Evolutionary conservation across 1,140 invertebrate species (phyloP), one percentile per base, ranked within the genome.

Genomic region (Drosophila repletoides): DNA sequence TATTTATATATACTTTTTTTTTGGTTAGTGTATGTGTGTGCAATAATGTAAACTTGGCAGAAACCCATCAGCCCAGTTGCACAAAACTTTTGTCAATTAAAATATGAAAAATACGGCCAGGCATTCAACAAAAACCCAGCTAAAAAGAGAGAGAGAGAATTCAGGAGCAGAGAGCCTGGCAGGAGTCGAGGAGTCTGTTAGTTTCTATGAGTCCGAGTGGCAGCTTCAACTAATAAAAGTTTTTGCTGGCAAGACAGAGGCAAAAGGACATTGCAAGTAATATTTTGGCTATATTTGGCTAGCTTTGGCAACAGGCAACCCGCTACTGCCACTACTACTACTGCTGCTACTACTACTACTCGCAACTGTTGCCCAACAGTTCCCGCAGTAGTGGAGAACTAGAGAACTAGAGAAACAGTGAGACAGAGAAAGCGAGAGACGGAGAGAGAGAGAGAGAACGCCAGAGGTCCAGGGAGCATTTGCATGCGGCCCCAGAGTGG

Each of bases 51-150:
- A 80, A 81, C 72, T 76, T 63, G 40, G 33, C 63, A 70, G 63
- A 76, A 84, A 67, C 70, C 79, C 79, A 83, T 84, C 77, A 84
- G 69, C 58, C 70, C 71, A 67, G 60, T 79, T 84, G 74, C 65
- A 72, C 70, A 84, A 84, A 84, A 84, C 65, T 84, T 84, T 84
- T 84, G 79, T 84, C 79, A 84, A 84, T 84, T 84, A 84, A 84
- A 84, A 84, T 84, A 79, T 84, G 79, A 84, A 79, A 84, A 84
- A 84, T 84, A 84, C 65, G 65, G 40, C 70, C 51, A 34, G 55
- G 56, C 68, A 72, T 53, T 31, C 67, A 60, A 26, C 43, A 12
- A 43, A n/a, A 55, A 38, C 52, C 38, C 41, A 70, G 59, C 46
- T 52, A n/a, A 43, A 17, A 40, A 21, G 45, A 21, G 15, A 26